These are phyloP conservation scores for Salvelinus namaycush DNA, from an alignment of 2,113 vertebrate genomes.

Conservation along the genomic window DNA sequence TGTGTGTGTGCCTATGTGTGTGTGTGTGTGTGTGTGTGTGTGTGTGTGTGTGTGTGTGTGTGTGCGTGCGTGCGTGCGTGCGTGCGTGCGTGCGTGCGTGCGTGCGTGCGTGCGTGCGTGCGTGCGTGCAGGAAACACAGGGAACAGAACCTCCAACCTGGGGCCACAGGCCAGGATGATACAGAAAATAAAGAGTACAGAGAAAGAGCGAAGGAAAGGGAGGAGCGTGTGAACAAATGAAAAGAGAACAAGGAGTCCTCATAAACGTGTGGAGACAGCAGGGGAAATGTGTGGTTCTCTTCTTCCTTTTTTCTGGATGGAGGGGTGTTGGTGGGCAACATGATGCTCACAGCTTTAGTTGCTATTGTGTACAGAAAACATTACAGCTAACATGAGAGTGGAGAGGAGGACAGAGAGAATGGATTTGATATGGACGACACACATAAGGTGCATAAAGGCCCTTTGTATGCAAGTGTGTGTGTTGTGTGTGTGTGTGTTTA, in stretches of 20 bases:
- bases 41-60: slow-evolving; percentile 34
- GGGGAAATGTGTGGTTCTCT: slow-evolving; percentile 57
- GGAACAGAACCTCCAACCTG: slow-evolving; percentile 77
- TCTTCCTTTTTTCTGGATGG: slow-evolving; percentile 20
- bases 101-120: background rate
- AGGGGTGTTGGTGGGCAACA: slow-evolving; percentile 61
- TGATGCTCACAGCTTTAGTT: slow-evolving; percentile 53
- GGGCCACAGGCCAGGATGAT: slow-evolving; percentile 71
- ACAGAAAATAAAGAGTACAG: slow-evolving; percentile 37
- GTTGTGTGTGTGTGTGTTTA: slow-evolving; percentile 16
- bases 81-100: no score
- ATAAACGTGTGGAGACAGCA: slow-evolving; percentile 60
- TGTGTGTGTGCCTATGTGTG: no score
- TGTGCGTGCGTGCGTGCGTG: slow-evolving; percentile 34
- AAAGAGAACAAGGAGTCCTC: slow-evolving; percentile 38
- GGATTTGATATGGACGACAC: slow-evolving; percentile 59
- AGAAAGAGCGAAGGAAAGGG: slow-evolving; percentile 26
- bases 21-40: no score
- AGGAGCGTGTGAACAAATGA: slow-evolving; percentile 61
- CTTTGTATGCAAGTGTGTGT: slow-evolving; percentile 41
- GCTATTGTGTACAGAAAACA: slow-evolving; percentile 68
- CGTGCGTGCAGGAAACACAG: slow-evolving; percentile 67
- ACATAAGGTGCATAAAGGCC: slow-evolving; percentile 44
- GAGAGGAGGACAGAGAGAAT: slow-evolving; percentile 40
- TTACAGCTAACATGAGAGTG: slow-evolving; percentile 55